Percentiles rank a stretch among this genome's conserved stretches.
These are phyloP conservation scores for Mystacides longicornis DNA, from an alignment of 2,888 invertebrate genomes.

Conservation along the genomic window DNA sequence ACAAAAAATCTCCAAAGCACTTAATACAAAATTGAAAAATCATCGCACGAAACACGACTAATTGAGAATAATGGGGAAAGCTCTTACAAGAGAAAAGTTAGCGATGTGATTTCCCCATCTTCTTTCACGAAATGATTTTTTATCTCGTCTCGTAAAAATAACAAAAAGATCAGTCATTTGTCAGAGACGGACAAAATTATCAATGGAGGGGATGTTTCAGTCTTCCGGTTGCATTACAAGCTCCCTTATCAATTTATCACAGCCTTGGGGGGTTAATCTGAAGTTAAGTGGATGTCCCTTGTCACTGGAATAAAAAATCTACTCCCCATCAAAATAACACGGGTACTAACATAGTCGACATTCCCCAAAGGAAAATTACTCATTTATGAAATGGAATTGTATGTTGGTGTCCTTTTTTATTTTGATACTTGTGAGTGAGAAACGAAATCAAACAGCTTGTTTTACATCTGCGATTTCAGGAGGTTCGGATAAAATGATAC, in stretches of 20 bases:
- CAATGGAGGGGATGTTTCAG: conserved; percentile 8
- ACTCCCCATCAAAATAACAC: conserved; percentile 11
- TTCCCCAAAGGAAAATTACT: conserved; percentile 4
- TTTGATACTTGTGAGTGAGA: neutral
- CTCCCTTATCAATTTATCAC: conserved; percentile 26
- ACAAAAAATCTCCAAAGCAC: too few relatives aligned
- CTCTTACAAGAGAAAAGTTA: conserved; percentile 5
- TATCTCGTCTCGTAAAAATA: conserved; percentile 5
- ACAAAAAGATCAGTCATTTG: conserved; percentile 21
- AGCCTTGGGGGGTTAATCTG: conserved; percentile 24
- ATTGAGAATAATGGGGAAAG: neutral
- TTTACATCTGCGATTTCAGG: neutral
- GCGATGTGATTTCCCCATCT: conserved; percentile 2
- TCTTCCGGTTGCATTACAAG: conserved; percentile 15
- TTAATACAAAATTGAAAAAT: too few relatives aligned
- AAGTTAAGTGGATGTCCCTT: conserved; percentile 27
- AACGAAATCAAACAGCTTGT: neutral
- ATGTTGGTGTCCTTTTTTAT: neutral
- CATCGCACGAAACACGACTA: neutral
- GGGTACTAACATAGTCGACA: neutral
- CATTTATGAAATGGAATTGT: conserved; percentile 1
- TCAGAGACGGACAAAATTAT: conserved; percentile 14
- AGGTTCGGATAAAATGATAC: neutral
- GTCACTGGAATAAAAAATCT: conserved; percentile 24
- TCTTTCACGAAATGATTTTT: conserved; percentile 9